These are phyloP conservation scores for Anadara kagoshimensis DNA, from an alignment of 1,140 invertebrate genomes.

Conservation along the genomic window DNA sequence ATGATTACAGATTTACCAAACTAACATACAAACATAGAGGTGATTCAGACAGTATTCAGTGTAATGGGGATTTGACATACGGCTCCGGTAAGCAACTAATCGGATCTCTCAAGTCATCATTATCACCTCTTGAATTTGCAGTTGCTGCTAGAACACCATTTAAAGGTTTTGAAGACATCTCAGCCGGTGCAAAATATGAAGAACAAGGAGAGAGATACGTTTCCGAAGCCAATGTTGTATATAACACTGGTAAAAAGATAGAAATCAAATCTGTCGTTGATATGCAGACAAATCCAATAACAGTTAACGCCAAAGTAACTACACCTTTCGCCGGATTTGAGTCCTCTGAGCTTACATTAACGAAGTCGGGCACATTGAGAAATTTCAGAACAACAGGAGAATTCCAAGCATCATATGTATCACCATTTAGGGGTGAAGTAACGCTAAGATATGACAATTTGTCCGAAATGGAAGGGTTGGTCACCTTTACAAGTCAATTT, in stretches of 20 bases:
- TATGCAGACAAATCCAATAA: conserved; percentile 20
- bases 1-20: conserved; percentile 27
- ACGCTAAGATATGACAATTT: conserved; percentile 26
- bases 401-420: conserved; percentile 37
- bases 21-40: conserved; percentile 18
- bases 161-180: background rate
- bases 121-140: conserved; percentile 8
- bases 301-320: background rate
- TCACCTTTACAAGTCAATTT: conserved; percentile 25
- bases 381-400: conserved; percentile 25
- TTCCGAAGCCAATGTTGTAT: background rate
- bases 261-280: conserved; percentile 2
- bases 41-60: conserved; percentile 9
- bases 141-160: conserved; percentile 25
- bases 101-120: conserved; percentile 15
- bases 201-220: conserved; percentile 16
- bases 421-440: conserved; percentile 25
- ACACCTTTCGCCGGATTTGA: conserved; percentile 32
- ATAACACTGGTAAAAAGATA: conserved; percentile 10
- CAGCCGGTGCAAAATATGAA: conserved; percentile 5
- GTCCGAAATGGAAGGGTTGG: conserved; percentile 26
- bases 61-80: conserved; percentile 14
- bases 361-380: background rate
- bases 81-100: conserved; percentile 14
- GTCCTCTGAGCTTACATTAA: conserved; percentile 8